Evolutionary conservation across 2,888 invertebrate genomes (phyloP).

Genomic region (Eupithecia subfuscata): DNA sequence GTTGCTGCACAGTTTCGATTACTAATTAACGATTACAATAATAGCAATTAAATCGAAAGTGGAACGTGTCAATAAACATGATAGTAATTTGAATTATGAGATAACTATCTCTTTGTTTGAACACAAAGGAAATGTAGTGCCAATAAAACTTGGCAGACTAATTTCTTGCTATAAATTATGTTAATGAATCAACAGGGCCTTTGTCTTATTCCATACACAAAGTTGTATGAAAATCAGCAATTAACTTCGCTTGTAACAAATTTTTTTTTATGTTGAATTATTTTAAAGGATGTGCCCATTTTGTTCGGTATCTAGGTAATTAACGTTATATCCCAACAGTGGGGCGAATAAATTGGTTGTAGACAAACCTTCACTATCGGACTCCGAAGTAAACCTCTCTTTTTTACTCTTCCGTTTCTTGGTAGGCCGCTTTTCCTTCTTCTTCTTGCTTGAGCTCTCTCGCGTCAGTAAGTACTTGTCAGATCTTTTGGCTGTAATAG

Average conservation of each 20-base stretch:
- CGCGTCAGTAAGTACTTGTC: conserved; percentile 88
- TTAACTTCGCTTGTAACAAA: too few species aligned
- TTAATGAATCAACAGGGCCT: background rate
- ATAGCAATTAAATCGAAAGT: background rate
- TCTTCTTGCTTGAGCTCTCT: conserved; percentile 71
- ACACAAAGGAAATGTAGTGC: conserved; percentile 1
- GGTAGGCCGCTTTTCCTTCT: conserved; percentile 80
- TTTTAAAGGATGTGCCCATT: background rate
- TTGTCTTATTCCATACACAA: background rate
- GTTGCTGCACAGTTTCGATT: too few species aligned
- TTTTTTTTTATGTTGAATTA: too few species aligned
- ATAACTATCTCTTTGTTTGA: conserved; percentile 2
- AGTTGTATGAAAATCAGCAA: too few species aligned
- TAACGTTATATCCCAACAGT: background rate
- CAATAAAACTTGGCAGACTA: conserved; percentile 14
- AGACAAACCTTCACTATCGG: conserved; percentile 78
- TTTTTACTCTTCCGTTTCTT: conserved; percentile 88
- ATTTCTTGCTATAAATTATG: background rate
- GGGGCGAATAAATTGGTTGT: background rate
- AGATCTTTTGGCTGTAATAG: conserved; percentile 85
- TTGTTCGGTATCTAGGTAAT: background rate
- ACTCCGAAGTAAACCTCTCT: conserved; percentile 70
- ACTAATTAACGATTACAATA: background rate
- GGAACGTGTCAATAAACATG: conserved; percentile 9
- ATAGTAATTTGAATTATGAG: conserved; percentile 9